Base-by-base conservation (phyloP, 2,113 vertebrate species). In the Choloepus hoffmanni region DNA sequence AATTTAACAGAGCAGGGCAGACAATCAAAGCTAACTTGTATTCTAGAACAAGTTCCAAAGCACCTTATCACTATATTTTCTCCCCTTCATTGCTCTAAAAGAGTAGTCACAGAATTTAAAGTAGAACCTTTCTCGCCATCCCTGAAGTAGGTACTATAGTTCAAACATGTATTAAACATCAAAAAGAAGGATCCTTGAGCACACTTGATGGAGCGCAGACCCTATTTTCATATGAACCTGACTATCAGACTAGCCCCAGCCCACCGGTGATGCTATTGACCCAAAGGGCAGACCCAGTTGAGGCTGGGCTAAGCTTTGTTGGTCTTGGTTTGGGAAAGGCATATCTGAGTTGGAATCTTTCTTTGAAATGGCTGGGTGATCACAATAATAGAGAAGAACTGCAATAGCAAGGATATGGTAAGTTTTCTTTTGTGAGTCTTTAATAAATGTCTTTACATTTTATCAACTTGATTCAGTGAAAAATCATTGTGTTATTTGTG, bases 1-100 rank as follows among this genome's bases (percentile, higher is more conserved):
- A 91, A 68, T 95, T 97, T 94, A 96, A 94, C 73, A n/a, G 43
- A 63, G 4, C 1, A 12, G 89, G 88, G 68, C 93, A 96, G 50
- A 62, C 55, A 87, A 84, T 48, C 10, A 94, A 82, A 40, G 26
- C 68, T 53, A 93, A 60, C 67, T 96, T 94, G 62, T 93, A 81
- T 91, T 93, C 13, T 76, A 14, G 87, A 89, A 92, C 1, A 85
- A 92, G 85, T 85, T 89, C 48, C 48, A 94, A 60, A 95, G 23
- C 33, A 60, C 55, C 40, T 83, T 95, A 78, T 30, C 84, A 4
- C 62, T 60, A 68, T 78, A 65, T 30, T 53, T 1, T 89, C 43
- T 50, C 19, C 78, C 4, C 24, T 88, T 95, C 95, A 95, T 92
- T 98, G 81, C 83, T 72, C 48, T 92, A 74, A 74, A 68, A 24